Evolutionary conservation across 2,888 invertebrate genomes (phyloP).

Genomic region (Lymantria dispar): DNA sequence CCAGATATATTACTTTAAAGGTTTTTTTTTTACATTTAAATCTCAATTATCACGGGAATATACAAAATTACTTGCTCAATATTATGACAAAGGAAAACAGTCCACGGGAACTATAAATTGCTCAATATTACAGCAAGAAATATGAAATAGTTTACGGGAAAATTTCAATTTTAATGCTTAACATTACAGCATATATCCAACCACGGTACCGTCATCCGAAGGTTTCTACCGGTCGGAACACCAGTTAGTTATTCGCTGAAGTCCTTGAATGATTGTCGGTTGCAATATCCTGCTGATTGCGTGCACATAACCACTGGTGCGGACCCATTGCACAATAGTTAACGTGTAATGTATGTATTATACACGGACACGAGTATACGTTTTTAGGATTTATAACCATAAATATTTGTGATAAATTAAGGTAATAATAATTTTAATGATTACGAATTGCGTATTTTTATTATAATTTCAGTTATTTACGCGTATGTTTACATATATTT

Average conservation of each 20-base stretch:
- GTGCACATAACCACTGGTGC: constrained; percentile 33
- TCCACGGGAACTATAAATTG: too few species aligned
- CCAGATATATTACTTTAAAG: too few species aligned
- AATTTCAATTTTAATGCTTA: too few species aligned
- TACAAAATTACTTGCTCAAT: too few species aligned
- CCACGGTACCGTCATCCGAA: constrained; percentile 11
- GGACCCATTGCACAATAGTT: constrained; percentile 35
- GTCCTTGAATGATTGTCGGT: constrained; percentile 31
- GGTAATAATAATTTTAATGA: not conserved
- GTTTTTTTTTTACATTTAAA: too few species aligned
- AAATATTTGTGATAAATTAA: not conserved
- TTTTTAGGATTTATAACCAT: not conserved
- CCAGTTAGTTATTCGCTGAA: constrained; percentile 33
- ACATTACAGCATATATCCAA: not conserved
- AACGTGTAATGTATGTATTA: constrained; percentile 15
- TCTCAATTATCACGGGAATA: too few species aligned
- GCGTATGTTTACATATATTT: too few species aligned
- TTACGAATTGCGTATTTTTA: not conserved
- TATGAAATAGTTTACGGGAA: too few species aligned
- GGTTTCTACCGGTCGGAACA: constrained; percentile 24
- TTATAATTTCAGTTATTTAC: not conserved
- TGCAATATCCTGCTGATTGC: constrained; percentile 53
- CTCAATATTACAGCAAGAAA: too few species aligned
- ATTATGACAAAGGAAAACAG: too few species aligned
- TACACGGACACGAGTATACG: not conserved